Evolutionary conservation across 2,888 invertebrate genomes (phyloP), one percentile per base, ranked within the genome.

Genomic region (Gibbula magus): DNA sequence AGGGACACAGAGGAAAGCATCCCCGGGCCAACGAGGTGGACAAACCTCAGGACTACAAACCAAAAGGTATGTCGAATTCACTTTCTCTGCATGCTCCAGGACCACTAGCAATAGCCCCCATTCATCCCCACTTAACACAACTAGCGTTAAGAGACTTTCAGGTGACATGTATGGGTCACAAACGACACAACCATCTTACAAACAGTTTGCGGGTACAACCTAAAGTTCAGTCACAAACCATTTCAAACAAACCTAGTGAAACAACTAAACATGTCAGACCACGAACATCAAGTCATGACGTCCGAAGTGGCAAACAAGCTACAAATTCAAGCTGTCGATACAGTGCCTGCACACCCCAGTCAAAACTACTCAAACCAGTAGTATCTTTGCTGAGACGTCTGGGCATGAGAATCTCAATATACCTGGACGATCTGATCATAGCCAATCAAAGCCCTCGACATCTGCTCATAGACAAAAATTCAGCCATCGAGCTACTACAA

Each of bases 331-430:
- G 35, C 35, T 5, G 35, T 35, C 3, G 8, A 35, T 3, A 5
- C 20, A 16, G 54, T 35, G 8, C 35, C 35, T 5, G 35, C 18
- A 73, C 81, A 35, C 29, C 77, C 51, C 81, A 79, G 53, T 78
- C 78, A n/a, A 83, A 83, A 78, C 22, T 79, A 18, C 22, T 77
- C 16, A 82, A 79, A 35, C 82, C 79, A 1, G 29, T 82, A 2
- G 56, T 67, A 45, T 22, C 80, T 8, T 13, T 32, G 18, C 66
- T 80, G 3, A 29, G 22, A 18, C 35, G 66, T 22, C 35, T 22
- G 39, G 77, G 20, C 67, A 77, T 51, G 22, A 54, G 56, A 16
- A 61, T 39, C 18, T 39, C 70, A 20, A 67, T 45, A 22, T 70
- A 67, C 39, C 51, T 78, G 18, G 78, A 78, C 29, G 78, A 78